Percentiles rank a stretch among this genome's conserved stretches.
Evolutionary conservation across 2,113 vertebrate genomes (phyloP).

Genomic region (Daboia siamensis): DNA sequence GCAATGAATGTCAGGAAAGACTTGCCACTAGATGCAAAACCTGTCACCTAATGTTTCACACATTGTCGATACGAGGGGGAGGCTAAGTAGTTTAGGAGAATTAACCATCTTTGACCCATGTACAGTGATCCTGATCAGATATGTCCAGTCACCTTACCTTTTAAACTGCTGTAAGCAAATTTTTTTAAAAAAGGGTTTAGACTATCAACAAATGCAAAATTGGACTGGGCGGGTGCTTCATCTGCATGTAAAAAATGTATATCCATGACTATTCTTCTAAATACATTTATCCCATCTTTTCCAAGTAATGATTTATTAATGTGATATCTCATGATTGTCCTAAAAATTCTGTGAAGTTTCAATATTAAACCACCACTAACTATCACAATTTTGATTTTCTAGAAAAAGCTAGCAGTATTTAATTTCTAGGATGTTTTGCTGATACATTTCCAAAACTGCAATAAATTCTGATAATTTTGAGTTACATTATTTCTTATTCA

Average conservation of each 20-base stretch:
- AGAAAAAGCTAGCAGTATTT: neutral
- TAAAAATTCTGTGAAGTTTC: neutral
- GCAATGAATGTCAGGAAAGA: neutral
- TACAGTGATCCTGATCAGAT: neutral
- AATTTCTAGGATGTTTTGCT: neutral
- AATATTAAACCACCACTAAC: neutral
- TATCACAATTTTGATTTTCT: neutral
- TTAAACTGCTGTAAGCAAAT: neutral
- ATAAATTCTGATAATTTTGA: conserved; percentile 15
- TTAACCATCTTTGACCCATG: neutral
- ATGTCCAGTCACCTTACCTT: neutral
- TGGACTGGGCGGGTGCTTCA: neutral
- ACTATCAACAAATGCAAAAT: neutral
- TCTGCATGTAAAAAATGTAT: neutral
- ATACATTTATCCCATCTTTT: neutral
- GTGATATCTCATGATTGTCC: neutral
- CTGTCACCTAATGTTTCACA: neutral
- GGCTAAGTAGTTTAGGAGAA: neutral
- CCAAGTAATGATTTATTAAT: neutral
- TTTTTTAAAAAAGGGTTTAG: neutral
- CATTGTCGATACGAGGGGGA: neutral
- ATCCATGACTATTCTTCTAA: neutral
- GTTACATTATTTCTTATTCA: neutral
- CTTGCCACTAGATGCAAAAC: neutral
- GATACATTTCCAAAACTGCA: neutral